Evolutionary conservation across 2,797 vertebrate genomes (phyloP).

Genomic region (Nasua narica): DNA sequence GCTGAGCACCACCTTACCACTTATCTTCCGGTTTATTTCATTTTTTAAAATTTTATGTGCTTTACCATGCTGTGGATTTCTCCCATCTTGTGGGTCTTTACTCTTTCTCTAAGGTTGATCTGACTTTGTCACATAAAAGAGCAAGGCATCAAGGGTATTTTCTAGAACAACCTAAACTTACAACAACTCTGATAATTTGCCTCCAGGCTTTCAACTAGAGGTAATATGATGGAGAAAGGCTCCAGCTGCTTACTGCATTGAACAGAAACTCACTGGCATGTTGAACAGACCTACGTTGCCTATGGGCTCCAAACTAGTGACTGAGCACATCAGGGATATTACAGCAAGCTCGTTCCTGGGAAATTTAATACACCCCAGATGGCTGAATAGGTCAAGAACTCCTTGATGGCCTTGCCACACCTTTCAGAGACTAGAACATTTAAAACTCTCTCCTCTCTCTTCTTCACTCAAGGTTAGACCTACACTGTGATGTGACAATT

Average conservation of each 20-base stretch:
- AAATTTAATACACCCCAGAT: neutral
- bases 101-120: neutral
- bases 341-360: neutral
- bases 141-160: neutral
- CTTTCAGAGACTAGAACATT: neutral
- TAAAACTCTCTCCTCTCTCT: neutral
- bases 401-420: neutral
- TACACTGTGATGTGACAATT: too few relatives aligned
- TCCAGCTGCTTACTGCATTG: neutral
- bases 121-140: neutral
- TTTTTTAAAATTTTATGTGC: neutral
- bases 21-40: neutral
- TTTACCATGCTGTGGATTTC: neutral
- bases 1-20: fast-evolving
- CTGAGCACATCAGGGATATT: neutral
- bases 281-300: neutral
- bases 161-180: neutral
- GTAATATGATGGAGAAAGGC: fast-evolving
- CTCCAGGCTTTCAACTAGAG: neutral
- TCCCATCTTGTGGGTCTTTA: neutral
- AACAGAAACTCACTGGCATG: fast-evolving
- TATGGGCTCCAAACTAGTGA: neutral
- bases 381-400: neutral
- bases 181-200: too few relatives aligned
- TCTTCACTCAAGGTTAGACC: neutral